phyloP scores from a whole-genome alignment of 1,140 invertebrate species.

The Octopus bimaculoides region DNA sequence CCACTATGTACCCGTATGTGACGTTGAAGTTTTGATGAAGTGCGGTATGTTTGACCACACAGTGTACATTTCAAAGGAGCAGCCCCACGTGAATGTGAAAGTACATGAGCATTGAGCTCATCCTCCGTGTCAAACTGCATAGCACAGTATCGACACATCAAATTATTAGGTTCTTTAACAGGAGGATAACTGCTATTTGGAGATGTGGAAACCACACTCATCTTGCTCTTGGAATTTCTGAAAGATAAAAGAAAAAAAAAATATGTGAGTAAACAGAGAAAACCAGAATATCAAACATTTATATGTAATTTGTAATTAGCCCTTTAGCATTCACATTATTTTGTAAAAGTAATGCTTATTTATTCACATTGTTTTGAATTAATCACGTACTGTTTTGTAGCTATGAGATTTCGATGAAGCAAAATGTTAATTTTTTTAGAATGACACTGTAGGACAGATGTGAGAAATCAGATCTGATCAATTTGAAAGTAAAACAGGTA shows the following conservation, averaged over 20 bases:
- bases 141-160: conserved; percentile 45
- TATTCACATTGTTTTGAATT: too few species aligned
- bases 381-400: too few species aligned
- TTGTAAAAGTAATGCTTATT: too few species aligned
- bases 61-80: conserved; percentile 74
- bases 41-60: conserved; percentile 82
- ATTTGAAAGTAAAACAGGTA: too few species aligned
- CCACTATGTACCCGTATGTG: conserved; percentile 86
- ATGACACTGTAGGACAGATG: too few species aligned
- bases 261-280: neutral
- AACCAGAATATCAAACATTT: too few species aligned
- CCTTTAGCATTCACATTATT: too few species aligned
- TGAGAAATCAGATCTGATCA: too few species aligned
- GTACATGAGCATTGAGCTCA: conserved; percentile 42
- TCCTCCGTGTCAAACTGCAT: conserved; percentile 38
- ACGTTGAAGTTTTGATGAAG: conserved; percentile 87
- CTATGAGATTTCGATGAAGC: too few species aligned
- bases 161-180: conserved; percentile 34
- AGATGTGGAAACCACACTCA: neutral
- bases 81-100: conserved; percentile 35
- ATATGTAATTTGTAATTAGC: too few species aligned
- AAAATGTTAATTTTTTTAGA: too few species aligned
- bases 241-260: neutral
- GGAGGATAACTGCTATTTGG: neutral
- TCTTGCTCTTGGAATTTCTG: neutral